These are phyloP conservation scores for Linhomoeus sp. DNA, from an alignment of 2,888 invertebrate genomes.

Conservation along the genomic window DNA sequence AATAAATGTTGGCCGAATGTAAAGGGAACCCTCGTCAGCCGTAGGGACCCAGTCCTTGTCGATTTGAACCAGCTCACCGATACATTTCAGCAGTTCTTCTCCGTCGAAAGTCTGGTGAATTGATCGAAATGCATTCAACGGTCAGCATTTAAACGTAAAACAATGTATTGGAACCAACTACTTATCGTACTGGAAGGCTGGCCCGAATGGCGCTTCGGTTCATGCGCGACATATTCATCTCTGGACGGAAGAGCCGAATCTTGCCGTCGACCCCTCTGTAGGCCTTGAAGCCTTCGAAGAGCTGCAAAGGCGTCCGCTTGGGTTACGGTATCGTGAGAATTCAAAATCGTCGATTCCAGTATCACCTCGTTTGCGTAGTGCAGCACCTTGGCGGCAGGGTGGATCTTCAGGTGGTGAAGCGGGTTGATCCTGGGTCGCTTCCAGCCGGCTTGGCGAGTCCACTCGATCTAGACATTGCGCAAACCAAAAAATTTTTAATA, in stretches of 20 bases:
- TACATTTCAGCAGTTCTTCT: constrained; percentile 59
- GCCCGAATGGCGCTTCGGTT: constrained; percentile 59
- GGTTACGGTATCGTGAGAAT: too few relatives aligned
- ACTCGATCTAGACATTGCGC: constrained; percentile 41
- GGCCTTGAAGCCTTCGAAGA: constrained; percentile 96
- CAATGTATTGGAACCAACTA: too few relatives aligned
- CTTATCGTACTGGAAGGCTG: constrained; percentile 54
- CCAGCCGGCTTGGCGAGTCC: constrained; percentile 66
- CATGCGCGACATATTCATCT: constrained; percentile 84
- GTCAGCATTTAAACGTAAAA: too few relatives aligned
- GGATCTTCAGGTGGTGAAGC: constrained; percentile 63
- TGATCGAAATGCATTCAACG: too few relatives aligned
- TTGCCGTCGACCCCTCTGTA: constrained; percentile 74
- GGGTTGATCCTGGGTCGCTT: constrained; percentile 70
- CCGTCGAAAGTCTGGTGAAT: constrained; percentile 51
- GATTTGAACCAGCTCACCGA: constrained; percentile 61
- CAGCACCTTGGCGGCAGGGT: constrained; percentile 85
- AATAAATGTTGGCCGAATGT: constrained; percentile 84
- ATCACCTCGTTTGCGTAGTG: constrained; percentile 87
- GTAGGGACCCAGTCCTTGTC: constrained; percentile 97
- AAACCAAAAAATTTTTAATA: not conserved
- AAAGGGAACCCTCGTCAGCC: constrained; percentile 60
- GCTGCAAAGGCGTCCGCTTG: constrained; percentile 41
- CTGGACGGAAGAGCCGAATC: constrained; percentile 80
- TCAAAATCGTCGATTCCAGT: not conserved